Percentiles rank a stretch among this genome's conserved stretches.
Conservation (phyloP, 2,888 invertebrate species). For the Sphaeridia pumilis region DNA sequence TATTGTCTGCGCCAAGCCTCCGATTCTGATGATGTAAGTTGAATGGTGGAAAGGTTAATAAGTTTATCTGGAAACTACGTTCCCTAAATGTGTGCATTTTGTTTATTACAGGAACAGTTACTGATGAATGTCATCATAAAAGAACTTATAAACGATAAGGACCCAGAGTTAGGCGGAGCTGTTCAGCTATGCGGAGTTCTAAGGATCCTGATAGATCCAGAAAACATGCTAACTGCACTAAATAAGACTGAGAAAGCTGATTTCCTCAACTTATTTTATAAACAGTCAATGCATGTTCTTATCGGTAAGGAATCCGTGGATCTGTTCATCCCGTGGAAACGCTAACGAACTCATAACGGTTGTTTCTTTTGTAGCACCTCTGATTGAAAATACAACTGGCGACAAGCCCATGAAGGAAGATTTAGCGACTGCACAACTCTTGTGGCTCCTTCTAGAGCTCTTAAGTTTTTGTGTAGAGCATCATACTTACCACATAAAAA, state of each 20-base stretch:
- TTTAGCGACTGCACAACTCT: slow-evolving; percentile 88
- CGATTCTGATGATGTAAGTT: slow-evolving; percentile 71
- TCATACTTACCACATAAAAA: slow-evolving; percentile 97
- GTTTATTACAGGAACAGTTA: slow-evolving; percentile 66
- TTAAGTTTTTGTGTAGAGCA: slow-evolving; percentile 98
- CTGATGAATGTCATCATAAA: slow-evolving; percentile 87
- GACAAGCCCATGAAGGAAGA: slow-evolving; percentile 86
- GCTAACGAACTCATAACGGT: neutral
- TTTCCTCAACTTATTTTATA: slow-evolving; percentile 97
- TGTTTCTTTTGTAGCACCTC: slow-evolving; percentile 53
- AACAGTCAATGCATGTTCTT: slow-evolving; percentile 90
- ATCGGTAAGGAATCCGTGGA: slow-evolving; percentile 55
- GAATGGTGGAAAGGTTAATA: no score
- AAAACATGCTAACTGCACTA: slow-evolving; percentile 88
- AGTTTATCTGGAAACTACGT: no score
- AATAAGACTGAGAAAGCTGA: slow-evolving; percentile 96
- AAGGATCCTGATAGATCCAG: slow-evolving; percentile 85
- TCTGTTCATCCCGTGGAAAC: neutral
- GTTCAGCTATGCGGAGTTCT: slow-evolving; percentile 93
- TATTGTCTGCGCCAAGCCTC: slow-evolving; percentile 87
- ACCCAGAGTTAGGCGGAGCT: slow-evolving; percentile 94
- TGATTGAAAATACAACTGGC: slow-evolving; percentile 81
- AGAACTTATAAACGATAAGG: slow-evolving; percentile 93
- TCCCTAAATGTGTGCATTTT: no score
- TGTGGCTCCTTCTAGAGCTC: slow-evolving; percentile 88